Percentiles rank a stretch among this genome's conserved stretches.
Conservation (phyloP, 1,140 invertebrate species). For the Papilio dardanus region DNA sequence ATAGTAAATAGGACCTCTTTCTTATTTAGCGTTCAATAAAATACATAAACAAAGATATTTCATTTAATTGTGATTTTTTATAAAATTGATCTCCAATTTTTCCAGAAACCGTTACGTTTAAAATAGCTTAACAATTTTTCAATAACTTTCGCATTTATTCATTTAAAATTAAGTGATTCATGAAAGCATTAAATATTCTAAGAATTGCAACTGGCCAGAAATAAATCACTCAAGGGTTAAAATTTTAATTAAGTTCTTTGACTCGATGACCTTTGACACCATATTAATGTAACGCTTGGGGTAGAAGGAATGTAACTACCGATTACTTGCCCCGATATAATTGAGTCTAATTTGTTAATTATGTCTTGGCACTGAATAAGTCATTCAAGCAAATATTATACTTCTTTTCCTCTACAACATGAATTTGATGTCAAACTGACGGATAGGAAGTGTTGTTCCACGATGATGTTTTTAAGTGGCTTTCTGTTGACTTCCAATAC, state of each 20-base stretch:
- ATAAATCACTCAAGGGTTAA: not conserved
- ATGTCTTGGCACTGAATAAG: not conserved
- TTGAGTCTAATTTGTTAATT: conserved; percentile 34
- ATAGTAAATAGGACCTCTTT: not conserved
- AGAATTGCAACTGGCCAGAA: not conserved
- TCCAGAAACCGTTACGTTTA: too few species aligned
- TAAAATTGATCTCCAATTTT: too few species aligned
- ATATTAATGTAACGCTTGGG: conserved; percentile 15
- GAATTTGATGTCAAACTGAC: too few species aligned
- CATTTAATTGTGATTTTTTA: too few species aligned
- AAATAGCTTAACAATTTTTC: too few species aligned
- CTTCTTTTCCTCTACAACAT: not conserved
- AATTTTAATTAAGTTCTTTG: conserved; percentile 27
- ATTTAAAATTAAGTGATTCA: not conserved
- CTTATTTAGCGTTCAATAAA: too few species aligned
- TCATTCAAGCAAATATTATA: not conserved
- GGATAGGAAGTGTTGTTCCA: too few species aligned
- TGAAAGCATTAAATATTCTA: not conserved
- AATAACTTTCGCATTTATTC: too few species aligned
- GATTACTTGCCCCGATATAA: conserved; percentile 27
- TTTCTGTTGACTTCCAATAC: too few species aligned
- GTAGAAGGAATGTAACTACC: not conserved
- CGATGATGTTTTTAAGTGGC: too few species aligned
- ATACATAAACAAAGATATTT: too few species aligned
- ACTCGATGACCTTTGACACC: conserved; percentile 19